phyloP scores from a whole-genome alignment of 2,113 vertebrate species.

The Pristiophorus japonicus region DNA sequence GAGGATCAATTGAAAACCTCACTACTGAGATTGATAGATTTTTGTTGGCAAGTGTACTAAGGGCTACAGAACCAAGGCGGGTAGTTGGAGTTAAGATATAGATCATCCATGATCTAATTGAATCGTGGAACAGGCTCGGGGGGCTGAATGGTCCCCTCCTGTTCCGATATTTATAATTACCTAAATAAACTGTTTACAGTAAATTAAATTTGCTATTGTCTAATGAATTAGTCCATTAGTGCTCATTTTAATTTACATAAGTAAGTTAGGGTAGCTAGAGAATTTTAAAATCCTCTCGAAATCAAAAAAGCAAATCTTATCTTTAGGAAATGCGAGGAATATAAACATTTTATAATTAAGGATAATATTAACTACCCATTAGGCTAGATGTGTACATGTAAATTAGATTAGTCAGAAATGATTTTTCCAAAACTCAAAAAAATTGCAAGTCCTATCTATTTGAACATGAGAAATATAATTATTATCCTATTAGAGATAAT shows the following conservation, averaged over 20 bases:
- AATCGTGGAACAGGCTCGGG: not conserved
- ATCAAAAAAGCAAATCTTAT: not conserved
- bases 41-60: not conserved
- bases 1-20: not conserved
- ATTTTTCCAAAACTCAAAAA: not conserved
- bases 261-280: too few relatives aligned
- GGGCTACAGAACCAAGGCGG: not conserved
- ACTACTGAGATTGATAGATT: not conserved
- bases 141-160: not conserved
- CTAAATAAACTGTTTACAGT: not conserved
- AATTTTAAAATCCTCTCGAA: not conserved
- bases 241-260: not conserved
- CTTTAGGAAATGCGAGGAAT: not conserved
- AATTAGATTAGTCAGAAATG: conserved; percentile 8
- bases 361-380: conserved; percentile 6
- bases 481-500: conserved; percentile 22
- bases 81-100: not conserved
- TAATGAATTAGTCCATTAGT: not conserved
- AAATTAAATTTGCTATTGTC: not conserved
- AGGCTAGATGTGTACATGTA: not conserved
- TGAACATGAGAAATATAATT: conserved; percentile 31
- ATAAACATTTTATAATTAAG: conserved; percentile 19
- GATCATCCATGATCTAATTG: not conserved
- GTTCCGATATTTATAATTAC: not conserved
- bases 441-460: conserved; percentile 11